Evolutionary conservation across 2,888 invertebrate genomes (phyloP).

Genomic region (Strigamia transsilvanica): DNA sequence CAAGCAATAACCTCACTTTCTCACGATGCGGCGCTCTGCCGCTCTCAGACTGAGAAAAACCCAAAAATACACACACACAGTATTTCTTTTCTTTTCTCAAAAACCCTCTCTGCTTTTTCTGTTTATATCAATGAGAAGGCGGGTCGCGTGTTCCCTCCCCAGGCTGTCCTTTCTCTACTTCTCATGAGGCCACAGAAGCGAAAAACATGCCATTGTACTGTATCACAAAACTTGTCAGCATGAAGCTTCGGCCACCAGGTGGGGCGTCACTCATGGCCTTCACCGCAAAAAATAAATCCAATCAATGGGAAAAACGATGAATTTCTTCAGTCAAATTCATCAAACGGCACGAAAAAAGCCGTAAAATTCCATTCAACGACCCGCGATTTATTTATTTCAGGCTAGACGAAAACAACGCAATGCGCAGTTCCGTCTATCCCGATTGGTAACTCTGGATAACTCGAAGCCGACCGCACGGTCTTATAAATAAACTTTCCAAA

Average conservation of each 20-base stretch:
- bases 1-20: neutral
- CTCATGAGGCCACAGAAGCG: constrained; percentile 29
- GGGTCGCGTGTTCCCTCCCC: constrained; percentile 29
- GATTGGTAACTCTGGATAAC: too few relatives aligned
- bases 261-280: neutral
- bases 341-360: too few relatives aligned
- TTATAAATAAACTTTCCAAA: too few relatives aligned
- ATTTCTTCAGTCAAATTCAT: too few relatives aligned
- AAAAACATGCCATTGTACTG: constrained; percentile 20
- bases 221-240: constrained; percentile 36
- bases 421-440: too few relatives aligned
- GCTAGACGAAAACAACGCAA: too few relatives aligned
- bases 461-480: neutral
- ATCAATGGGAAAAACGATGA: too few relatives aligned
- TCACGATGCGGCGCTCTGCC: constrained; percentile 8
- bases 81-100: neutral
- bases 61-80: neutral
- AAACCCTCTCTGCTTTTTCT: constrained; percentile 7
- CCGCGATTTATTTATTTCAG: too few relatives aligned
- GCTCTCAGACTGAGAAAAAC: neutral
- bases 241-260: constrained; percentile 10
- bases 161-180: constrained; percentile 20
- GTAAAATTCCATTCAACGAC: too few relatives aligned
- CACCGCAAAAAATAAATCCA: neutral
- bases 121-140: neutral